Evolutionary conservation across 1,140 invertebrate genomes (phyloP), one percentile per base, ranked within the genome.

Genomic region (Cryptotermes secundus): DNA sequence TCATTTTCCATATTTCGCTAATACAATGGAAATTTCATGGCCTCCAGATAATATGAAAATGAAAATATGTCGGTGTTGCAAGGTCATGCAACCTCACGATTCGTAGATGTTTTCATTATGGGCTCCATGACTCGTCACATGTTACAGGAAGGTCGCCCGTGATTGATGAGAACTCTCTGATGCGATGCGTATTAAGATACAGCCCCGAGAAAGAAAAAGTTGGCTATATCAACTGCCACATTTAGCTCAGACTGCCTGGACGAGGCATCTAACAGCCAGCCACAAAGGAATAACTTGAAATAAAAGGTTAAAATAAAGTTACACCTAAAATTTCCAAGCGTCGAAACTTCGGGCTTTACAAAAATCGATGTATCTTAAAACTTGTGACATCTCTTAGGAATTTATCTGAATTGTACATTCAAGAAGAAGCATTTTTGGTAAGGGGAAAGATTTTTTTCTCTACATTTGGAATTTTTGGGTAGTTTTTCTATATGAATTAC

Each of bases 61-160:
- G 59, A n/a, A 72, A 72, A 72, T 72, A n/a, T 72, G 59, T 31
- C 59, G 45, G 19, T 3, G 2, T 72, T 72, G 26, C 59, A 72
- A 72, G 59, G 59, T 72, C n/a, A 72, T 0, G 26, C 59, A 72
- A n/a, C 59, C 45, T 49, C 45, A 49, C 16, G 45, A 49, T 49
- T 19, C 3, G 45, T 72, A 31, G 59, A 72, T 72, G 59, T 72
- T 72, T 72, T 72, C 59, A 72, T 72, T 72, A 72, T 72, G 59
- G n/a, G 59, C 59, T 72, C 59, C 59, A 72, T 72, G 59, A 72
- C 59, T 72, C 59, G 59, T 72, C 59, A 72, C 59, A 31, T 72
- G 59, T 14, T 72, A 16, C 26, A n/a, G n/a, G 26, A 72, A 72
- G 59, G 59, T 72, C 59, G 31, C 59, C 59, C 26, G 3, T 72